Evolutionary conservation across 1,140 invertebrate genomes (phyloP).

Genomic region (Parasteatoda tepidariorum): DNA sequence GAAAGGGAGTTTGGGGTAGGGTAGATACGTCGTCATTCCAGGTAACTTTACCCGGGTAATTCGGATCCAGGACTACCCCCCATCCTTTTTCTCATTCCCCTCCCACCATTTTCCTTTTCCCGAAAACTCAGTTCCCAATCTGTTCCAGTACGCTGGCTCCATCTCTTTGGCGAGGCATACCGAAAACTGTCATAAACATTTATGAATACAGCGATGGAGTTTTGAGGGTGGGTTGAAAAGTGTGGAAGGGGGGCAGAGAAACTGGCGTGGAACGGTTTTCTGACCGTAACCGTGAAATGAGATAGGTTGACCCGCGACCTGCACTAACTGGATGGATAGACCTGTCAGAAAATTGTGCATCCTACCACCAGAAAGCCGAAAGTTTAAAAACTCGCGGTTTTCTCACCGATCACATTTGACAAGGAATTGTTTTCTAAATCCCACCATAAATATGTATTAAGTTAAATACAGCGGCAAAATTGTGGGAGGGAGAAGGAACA

Average conservation of each 20-base stretch:
- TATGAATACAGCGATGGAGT: constrained; percentile 54
- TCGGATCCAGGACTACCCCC: not conserved
- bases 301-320: constrained; percentile 42
- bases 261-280: constrained; percentile 21
- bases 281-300: constrained; percentile 61
- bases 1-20: too few species aligned
- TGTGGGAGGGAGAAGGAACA: not conserved
- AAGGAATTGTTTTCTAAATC: constrained; percentile 30
- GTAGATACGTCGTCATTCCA: constrained; percentile 48
- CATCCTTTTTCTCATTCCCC: not conserved
- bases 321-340: constrained; percentile 42
- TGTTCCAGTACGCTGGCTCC: constrained; percentile 55
- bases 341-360: constrained; percentile 47
- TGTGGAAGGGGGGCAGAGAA: not conserved
- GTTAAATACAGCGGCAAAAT: constrained; percentile 42
- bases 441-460: constrained; percentile 59
- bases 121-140: constrained; percentile 56
- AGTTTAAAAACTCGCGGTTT: constrained; percentile 23
- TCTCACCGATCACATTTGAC: constrained; percentile 19
- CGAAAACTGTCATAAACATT: constrained; percentile 61
- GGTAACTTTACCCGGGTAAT: constrained; percentile 59
- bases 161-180: constrained; percentile 58
- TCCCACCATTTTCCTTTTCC: not conserved
- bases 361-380: not conserved
- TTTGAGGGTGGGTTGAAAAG: not conserved